Evolutionary conservation across 2,113 vertebrate genomes (phyloP).

Genomic region (Chitala chitala): DNA sequence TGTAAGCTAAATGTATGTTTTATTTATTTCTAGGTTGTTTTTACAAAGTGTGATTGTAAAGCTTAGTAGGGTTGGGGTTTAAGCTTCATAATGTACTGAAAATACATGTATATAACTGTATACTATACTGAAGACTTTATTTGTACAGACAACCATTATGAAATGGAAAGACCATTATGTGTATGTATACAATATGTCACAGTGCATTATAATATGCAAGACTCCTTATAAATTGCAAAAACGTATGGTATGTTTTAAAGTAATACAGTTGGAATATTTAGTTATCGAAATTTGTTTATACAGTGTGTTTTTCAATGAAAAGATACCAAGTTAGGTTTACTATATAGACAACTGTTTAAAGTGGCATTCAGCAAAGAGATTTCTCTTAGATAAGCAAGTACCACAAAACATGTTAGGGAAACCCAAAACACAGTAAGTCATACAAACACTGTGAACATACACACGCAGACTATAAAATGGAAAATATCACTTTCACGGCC

Average conservation of each 20-base stretch:
- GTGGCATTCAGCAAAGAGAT: conserved; percentile 56
- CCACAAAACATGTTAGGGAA: conserved; percentile 58
- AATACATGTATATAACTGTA: no score
- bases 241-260: conserved; percentile 63
- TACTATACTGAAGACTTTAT: no score
- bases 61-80: no score
- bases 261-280: conserved; percentile 72
- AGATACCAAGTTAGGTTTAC: conserved; percentile 58
- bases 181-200: conserved; percentile 68
- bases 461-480: conserved; percentile 7
- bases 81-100: no score
- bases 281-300: conserved; percentile 46
- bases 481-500: conserved; percentile 14
- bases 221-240: conserved; percentile 64
- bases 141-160: conserved; percentile 38
- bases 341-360: conserved; percentile 60
- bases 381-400: conserved; percentile 61
- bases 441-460: conserved; percentile 30
- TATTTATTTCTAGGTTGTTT: no score
- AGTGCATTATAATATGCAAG: conserved; percentile 64
- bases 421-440: conserved; percentile 52
- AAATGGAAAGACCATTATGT: conserved; percentile 56
- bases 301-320: conserved; percentile 49
- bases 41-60: no score
- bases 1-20: no score